Percentiles rank a stretch among this genome's conserved stretches.
Conservation (phyloP, 2,888 invertebrate genomes). For the Leptinotarsa haldemani region DNA sequence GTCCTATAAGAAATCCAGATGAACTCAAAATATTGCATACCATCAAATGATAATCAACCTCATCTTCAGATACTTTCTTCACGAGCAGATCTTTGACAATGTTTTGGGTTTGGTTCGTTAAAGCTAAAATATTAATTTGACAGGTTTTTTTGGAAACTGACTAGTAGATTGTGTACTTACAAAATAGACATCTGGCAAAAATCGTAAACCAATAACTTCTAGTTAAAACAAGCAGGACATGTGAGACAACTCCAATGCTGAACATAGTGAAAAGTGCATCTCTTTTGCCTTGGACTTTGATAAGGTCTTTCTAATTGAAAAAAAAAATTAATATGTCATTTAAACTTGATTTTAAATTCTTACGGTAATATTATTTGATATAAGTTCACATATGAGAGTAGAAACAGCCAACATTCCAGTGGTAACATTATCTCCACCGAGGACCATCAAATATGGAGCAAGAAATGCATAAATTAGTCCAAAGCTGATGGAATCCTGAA, state of each 20-base stretch:
- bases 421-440: conserved; percentile 46
- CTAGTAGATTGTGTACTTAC: conserved; percentile 40
- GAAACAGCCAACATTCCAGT: conserved; percentile 44
- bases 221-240: conserved; percentile 45
- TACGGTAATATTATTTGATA: conserved; percentile 46
- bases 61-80: conserved; percentile 37
- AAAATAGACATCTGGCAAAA: conserved; percentile 46
- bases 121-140: conserved; percentile 33
- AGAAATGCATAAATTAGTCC: conserved; percentile 50
- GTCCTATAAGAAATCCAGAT: conserved; percentile 47
- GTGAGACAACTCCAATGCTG: conserved; percentile 42
- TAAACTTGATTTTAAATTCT: conserved; percentile 25
- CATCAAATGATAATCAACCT: conserved; percentile 34
- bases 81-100: conserved; percentile 44
- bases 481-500: conserved; percentile 49
- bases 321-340: conserved; percentile 17
- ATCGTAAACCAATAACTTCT: conserved; percentile 46
- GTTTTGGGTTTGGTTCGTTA: conserved; percentile 47
- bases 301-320: conserved; percentile 39
- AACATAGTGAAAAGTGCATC: conserved; percentile 45
- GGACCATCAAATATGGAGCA: conserved; percentile 45
- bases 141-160: not conserved
- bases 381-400: conserved; percentile 42
- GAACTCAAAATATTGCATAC: conserved; percentile 43
- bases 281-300: conserved; percentile 42